A percentile compares a stretch with the other conserved stretches of the same genome.
phyloP scores from a whole-genome alignment of 1,140 invertebrate species.

The Drosophila miranda region DNA sequence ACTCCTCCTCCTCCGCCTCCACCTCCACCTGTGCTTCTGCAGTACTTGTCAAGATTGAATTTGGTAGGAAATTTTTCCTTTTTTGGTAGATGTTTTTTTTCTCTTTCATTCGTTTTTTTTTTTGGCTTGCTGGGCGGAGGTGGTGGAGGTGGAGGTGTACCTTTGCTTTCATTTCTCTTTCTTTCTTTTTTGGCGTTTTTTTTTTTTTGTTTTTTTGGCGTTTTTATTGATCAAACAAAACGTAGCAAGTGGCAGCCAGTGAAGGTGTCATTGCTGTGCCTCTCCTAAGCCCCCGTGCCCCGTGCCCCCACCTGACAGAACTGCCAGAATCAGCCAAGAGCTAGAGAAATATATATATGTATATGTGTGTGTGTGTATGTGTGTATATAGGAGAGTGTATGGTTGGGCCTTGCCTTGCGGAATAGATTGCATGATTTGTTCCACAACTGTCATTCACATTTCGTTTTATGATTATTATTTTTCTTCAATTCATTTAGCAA shows the following conservation, averaged over 20 bases:
- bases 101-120: conserved; percentile 21
- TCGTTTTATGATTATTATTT: conserved; percentile 67
- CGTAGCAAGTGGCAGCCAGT: conserved; percentile 75
- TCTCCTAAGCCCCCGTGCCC: background rate
- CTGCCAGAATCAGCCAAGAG: too few species aligned
- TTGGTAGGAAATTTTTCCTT: conserved; percentile 54
- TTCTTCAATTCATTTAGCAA: conserved; percentile 53
- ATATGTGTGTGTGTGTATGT: background rate
- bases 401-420: conserved; percentile 25
- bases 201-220: conserved; percentile 57
- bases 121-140: too few species aligned
- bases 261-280: conserved; percentile 74
- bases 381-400: background rate
- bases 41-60: conserved; percentile 81
- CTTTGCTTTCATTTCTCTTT: conserved; percentile 2
- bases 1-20: conserved; percentile 18
- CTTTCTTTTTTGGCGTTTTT: conserved; percentile 17
- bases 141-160: too few species aligned
- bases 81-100: conserved; percentile 34
- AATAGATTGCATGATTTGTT: conserved; percentile 76
- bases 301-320: background rate
- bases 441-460: conserved; percentile 69
- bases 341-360: conserved; percentile 6
- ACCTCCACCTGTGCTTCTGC: conserved; percentile 56
- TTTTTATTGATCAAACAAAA: conserved; percentile 82